Percentiles rank a stretch among this genome's conserved stretches.
Evolutionary conservation across 2,113 vertebrate species (phyloP).

Genomic region (Sprattus sprattus): DNA sequence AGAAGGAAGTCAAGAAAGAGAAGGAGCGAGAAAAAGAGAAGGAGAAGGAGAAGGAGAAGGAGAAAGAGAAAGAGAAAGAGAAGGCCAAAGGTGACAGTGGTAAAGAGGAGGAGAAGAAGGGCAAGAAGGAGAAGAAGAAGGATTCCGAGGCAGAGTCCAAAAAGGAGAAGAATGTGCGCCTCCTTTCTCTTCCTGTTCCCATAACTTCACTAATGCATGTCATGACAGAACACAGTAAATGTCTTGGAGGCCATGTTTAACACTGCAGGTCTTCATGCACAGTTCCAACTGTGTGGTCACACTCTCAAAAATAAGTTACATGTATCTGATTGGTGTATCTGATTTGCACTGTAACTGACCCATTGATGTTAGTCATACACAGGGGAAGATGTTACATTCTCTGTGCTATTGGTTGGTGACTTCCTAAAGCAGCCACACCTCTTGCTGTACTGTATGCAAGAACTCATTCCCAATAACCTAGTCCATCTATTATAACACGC

Average conservation of each 20-base stretch:
- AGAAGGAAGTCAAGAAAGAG: constrained; percentile 86
- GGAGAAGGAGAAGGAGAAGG: constrained; percentile 88
- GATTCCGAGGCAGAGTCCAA: constrained; percentile 72
- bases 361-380: too few species aligned
- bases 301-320: too few species aligned
- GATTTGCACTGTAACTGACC: too few species aligned
- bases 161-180: constrained; percentile 76
- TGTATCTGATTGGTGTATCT: too few species aligned
- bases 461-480: too few species aligned
- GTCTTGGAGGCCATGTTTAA: background rate
- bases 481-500: too few species aligned
- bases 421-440: too few species aligned
- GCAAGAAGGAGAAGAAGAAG: constrained; percentile 82
- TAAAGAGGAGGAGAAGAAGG: constrained; percentile 80
- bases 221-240: background rate
- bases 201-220: background rate
- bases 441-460: too few species aligned
- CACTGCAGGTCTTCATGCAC: too few species aligned
- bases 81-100: constrained; percentile 76
- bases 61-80: constrained; percentile 87
- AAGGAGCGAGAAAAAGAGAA: constrained; percentile 67
- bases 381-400: too few species aligned
- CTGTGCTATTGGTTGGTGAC: too few species aligned
- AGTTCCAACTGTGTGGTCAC: too few species aligned
- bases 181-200: background rate